Evolutionary conservation across 2,797 vertebrate genomes (phyloP), one percentile per base, ranked within the genome.

Genomic region (Bryconaethiops microstoma): DNA sequence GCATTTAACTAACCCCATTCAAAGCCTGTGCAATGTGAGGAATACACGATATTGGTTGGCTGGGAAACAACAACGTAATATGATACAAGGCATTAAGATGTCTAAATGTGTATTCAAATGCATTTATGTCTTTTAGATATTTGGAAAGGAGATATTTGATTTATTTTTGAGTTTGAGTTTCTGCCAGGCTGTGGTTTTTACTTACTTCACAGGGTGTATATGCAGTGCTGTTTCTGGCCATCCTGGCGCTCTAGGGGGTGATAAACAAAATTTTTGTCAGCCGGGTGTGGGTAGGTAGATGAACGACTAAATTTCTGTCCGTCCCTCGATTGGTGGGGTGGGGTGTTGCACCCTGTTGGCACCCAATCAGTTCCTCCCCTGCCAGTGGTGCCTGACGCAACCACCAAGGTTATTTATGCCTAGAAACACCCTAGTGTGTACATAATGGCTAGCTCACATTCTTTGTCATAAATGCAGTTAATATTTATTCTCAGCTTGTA

Each of bases 21-120:
- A 72, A 52, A 72, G 6, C 35, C 40, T 19, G 17, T 60, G n/a
- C 42, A 69, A 50, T 17, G 21, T 55, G 52, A 25, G 8, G 13
- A 5, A 52, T 40, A 74, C 59, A 17, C 21, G 72, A 59, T 72
- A 72, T 40, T 17, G 4, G 3, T 42, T 45, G 39, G 1, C 13
- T 12, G 7, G 7, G 42, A 10, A 9, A 40, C 16, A 5, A 76
- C 16, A 63, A 67, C 52, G 40, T 48, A 35, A 74, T 35, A 25
- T 40, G 21, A 64, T 23, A 71, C 50, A 23, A 29, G 12, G 14
- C 73, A 42, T 59, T 35, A 4, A 19, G 39, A 0, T 73, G 5
- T 54, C n/a, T 35, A 25, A n/a, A 67, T 48, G 55, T 65, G 29
- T 74, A 52, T 63, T 79, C 48, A 52, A 52, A 14, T 16, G 48